phyloP scores from a whole-genome alignment of 2,888 invertebrate species.

The Leptinotarsa haldemani region DNA sequence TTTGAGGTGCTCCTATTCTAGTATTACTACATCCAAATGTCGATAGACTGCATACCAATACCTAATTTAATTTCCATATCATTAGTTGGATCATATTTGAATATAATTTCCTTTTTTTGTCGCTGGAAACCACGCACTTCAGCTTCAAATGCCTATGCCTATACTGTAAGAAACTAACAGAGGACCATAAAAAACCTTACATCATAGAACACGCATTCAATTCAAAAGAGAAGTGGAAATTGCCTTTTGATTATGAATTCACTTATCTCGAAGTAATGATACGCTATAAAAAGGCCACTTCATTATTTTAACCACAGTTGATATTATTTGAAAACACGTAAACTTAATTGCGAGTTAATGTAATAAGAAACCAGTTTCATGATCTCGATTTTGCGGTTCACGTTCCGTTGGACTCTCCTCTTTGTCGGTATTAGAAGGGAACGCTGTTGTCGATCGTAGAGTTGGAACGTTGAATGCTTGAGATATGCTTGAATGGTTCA shows the following conservation, averaged over 20 bases:
- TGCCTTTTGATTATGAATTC: constrained; percentile 10
- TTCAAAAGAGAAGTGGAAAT: background rate
- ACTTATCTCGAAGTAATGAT: constrained; percentile 16
- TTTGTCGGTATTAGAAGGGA: constrained; percentile 46
- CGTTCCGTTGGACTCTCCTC: constrained; percentile 44
- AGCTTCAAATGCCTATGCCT: background rate
- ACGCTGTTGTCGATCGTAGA: constrained; percentile 28
- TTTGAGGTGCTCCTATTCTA: too few relatives aligned
- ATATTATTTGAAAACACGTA: constrained; percentile 50
- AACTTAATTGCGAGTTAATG: constrained; percentile 54
- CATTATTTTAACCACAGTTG: constrained; percentile 35
- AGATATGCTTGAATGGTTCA: constrained; percentile 44
- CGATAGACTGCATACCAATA: too few relatives aligned
- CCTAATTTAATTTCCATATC: background rate
- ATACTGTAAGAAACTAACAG: background rate
- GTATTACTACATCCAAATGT: too few relatives aligned
- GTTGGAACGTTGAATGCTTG: constrained; percentile 41
- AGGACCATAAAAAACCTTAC: background rate
- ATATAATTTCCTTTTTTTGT: background rate
- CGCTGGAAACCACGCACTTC: background rate
- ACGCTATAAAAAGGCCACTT: constrained; percentile 21
- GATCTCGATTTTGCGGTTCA: constrained; percentile 50
- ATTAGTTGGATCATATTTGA: background rate
- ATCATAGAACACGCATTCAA: background rate
- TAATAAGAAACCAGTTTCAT: constrained; percentile 53